Evolutionary conservation across 1,140 invertebrate genomes (phyloP), one percentile per base, ranked within the genome.

Genomic region (Hermetia illucens): DNA sequence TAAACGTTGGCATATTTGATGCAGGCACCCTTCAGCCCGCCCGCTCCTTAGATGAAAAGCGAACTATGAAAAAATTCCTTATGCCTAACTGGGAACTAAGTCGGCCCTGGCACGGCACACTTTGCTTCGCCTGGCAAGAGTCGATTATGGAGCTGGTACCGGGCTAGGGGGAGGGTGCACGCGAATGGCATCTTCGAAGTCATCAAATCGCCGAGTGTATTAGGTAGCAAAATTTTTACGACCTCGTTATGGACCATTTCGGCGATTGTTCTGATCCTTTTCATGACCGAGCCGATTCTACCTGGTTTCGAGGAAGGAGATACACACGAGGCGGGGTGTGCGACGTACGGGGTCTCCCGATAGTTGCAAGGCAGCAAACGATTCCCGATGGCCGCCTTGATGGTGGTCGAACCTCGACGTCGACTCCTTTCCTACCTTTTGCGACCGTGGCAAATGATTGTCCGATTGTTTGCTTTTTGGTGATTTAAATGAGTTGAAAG

Each of bases 161-260:
- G n/a, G n/a, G n/a, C n/a, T 4, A 20, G 37, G 21, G 21, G 17
- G 20, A 18, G 31, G 4, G 20, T 16, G 22, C 20, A 34, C 10
- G 12, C 19, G 2, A 18, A 34, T 22, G 17, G 31, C 20, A 24
- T 30, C 21, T 25, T 16, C 24, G n/a, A n/a, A 34, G 21, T 13
- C 27, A 20, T 25, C 52, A 55, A 53, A 55, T 53, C 50, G 51
- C 46, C 45, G 50, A 58, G 55, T 58, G 50, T 58, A 58, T 58
- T 58, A 58, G 55, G 55, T 58, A 58, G 53, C 55, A 56, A 58
- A 58, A 58, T 58, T 58, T 58, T 58, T 58, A 58, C 55, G 55
- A 58, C 51, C 55, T 58, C 55, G 58, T 58, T 58, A 58, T 58
- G 55, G 55, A 50, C 54, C 55, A 58, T 58, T 58, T 58, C 55